These are phyloP conservation scores for Malurus alboscapulatus DNA, from an alignment of 2,113 vertebrate species.

Conservation along the genomic window DNA sequence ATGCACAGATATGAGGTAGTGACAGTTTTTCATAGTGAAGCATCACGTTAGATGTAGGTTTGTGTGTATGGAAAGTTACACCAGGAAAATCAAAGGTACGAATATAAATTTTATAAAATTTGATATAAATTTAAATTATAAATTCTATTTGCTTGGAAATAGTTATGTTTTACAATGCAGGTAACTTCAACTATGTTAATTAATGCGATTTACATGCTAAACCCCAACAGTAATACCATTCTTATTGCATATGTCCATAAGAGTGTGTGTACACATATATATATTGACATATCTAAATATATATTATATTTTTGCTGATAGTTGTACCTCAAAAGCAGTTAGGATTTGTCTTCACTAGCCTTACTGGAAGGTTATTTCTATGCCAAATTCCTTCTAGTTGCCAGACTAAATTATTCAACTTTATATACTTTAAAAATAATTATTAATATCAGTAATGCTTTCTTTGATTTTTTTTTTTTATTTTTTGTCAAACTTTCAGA, in stretches of 20 bases:
- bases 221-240: not conserved
- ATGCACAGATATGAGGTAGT: not conserved
- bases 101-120: not conserved
- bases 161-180: not conserved
- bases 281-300: not conserved
- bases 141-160: not conserved
- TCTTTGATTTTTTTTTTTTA: constrained; percentile 15
- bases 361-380: constrained; percentile 4
- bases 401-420: constrained; percentile 18
- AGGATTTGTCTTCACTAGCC: not conserved
- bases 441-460: constrained; percentile 39
- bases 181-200: not conserved
- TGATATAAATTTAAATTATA: not conserved
- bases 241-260: not conserved
- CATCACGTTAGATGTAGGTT: not conserved
- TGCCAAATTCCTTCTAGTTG: not conserved
- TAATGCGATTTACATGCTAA: not conserved
- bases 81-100: rapidly evolving
- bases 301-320: not conserved
- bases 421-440: constrained; percentile 14
- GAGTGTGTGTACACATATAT: rapidly evolving
- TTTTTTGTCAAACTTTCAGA: not conserved
- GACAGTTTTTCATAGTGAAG: not conserved
- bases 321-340: not conserved
- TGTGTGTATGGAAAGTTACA: not conserved